Base-by-base conservation (phyloP, 2,888 invertebrate species). In the Synanthedon myopaeformis region DNA sequence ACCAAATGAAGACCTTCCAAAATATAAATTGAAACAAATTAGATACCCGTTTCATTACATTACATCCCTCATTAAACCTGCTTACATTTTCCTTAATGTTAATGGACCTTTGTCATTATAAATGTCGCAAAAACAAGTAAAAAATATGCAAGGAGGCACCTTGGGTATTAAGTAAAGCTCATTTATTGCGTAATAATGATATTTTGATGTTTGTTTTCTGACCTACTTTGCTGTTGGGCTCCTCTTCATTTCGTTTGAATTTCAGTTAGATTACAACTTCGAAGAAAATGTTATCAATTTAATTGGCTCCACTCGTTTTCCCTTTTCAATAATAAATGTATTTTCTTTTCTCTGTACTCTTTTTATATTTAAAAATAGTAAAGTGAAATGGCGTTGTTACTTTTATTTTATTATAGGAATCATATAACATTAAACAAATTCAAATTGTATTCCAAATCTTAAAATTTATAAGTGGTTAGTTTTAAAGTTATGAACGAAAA, bases 161-260 rank as follows among this genome's bases (percentile, higher is more conserved):
- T 42, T 41, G 50, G 53, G 49, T 50, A 53, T 50, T 50, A 53
- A 23, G 51, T 51, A 54, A 54, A 54, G 45, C 54, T 54, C 51
- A 42, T 54, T 19, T 12, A 52, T 23, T 52, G 41, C 48, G 19
- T 48, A 49, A 42, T 54, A 54, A 54, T 52, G 52, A 41, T 51
- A 50, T 55, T 52, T 52, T 42, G 28, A 50, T 55, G 52, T 55
- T 52, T 52, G 41, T 51, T 52, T 55, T 41, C 42, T 50, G 14
- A 45, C 45, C 42, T 52, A 55, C 42, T 54, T 55, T 51, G 8
- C 12, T 52, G 10, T 35, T 35, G 35, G 35, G 13, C 41, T 50
- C 49, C 13, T 50, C 48, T 54, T 42, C 48, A 28, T 41, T 52
- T 41, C 50, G 51, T 52, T 55, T 55, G 52, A 52, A 35, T 54